Conservation (phyloP, 2,797 vertebrate species). For the Sebastes itinus region DNA sequence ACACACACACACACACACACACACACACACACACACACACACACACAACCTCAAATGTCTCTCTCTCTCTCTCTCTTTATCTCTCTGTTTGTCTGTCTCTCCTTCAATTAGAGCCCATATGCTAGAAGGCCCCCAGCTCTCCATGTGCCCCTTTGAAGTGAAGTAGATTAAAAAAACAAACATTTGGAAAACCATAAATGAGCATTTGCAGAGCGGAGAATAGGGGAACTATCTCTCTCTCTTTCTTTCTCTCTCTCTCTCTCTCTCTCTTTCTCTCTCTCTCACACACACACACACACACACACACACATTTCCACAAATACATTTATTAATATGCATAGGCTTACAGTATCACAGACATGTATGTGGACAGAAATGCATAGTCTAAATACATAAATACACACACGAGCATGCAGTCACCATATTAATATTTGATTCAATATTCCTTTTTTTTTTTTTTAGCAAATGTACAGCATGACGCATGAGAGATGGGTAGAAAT, state of each 20-base stretch:
- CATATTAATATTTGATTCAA: constrained; percentile 23
- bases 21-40: constrained; percentile 1
- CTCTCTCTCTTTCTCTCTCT: not conserved
- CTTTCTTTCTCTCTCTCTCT: not conserved
- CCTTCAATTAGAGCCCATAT: constrained; percentile 72
- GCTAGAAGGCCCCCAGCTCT: constrained; percentile 63
- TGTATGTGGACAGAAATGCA: not conserved
- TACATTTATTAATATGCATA: constrained; percentile 27
- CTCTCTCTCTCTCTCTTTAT: constrained; percentile 29
- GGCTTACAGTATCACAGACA: constrained; percentile 5
- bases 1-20: no score
- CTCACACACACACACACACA: not conserved
- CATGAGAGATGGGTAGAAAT: not conserved
- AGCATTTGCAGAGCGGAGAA: constrained; percentile 52
- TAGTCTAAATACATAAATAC: not conserved
- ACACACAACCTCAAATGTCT: not conserved
- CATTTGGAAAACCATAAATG: constrained; percentile 66
- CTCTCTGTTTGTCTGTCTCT: constrained; percentile 54
- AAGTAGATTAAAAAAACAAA: constrained; percentile 73
- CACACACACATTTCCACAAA: constrained; percentile 13
- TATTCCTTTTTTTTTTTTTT: not conserved
- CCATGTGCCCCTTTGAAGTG: constrained; percentile 74
- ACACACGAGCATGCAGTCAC: not conserved
- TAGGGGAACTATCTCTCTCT: not conserved
- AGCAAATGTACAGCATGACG: constrained; percentile 2